Conservation (phyloP, 2,113 vertebrate genomes). For the Tylochromis polylepis region DNA sequence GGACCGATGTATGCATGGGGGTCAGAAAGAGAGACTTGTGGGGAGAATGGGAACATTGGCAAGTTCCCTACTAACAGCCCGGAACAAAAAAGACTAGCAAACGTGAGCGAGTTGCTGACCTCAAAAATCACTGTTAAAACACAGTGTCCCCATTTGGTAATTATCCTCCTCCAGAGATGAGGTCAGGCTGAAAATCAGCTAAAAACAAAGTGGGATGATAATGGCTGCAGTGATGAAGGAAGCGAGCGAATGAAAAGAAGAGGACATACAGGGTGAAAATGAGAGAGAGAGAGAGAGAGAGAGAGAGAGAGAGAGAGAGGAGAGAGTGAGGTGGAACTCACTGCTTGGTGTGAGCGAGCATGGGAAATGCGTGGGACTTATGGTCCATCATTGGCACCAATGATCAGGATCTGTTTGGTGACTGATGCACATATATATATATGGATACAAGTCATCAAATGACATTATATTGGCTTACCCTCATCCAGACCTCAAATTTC, state of each 20-base stretch:
- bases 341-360: slow-evolving; percentile 73
- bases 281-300: slow-evolving; percentile 13
- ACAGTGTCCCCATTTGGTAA: slow-evolving; percentile 68
- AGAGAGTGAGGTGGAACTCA: slow-evolving; percentile 59
- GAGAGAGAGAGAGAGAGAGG: slow-evolving; percentile 5
- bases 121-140: slow-evolving; percentile 58
- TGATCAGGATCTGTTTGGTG: background rate
- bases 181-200: slow-evolving; percentile 65
- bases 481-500: background rate
- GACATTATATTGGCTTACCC: background rate
- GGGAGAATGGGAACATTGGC: slow-evolving; percentile 6
- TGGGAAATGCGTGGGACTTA: slow-evolving; percentile 77
- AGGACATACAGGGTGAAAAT: slow-evolving; percentile 47
- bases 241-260: slow-evolving; percentile 41
- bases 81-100: slow-evolving; percentile 41
- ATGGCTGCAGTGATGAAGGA: slow-evolving; percentile 32
- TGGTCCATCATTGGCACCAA: slow-evolving; percentile 56
- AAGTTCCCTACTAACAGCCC: slow-evolving; percentile 13
- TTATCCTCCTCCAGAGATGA: slow-evolving; percentile 65
- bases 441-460: background rate
- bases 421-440: background rate
- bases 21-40: background rate
- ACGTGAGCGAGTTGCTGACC: slow-evolving; percentile 55
- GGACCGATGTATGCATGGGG: slow-evolving; percentile 26
- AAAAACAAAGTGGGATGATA: slow-evolving; percentile 63